Conservation (phyloP, 2,113 vertebrate genomes). For the Chrysochloris asiatica region DNA sequence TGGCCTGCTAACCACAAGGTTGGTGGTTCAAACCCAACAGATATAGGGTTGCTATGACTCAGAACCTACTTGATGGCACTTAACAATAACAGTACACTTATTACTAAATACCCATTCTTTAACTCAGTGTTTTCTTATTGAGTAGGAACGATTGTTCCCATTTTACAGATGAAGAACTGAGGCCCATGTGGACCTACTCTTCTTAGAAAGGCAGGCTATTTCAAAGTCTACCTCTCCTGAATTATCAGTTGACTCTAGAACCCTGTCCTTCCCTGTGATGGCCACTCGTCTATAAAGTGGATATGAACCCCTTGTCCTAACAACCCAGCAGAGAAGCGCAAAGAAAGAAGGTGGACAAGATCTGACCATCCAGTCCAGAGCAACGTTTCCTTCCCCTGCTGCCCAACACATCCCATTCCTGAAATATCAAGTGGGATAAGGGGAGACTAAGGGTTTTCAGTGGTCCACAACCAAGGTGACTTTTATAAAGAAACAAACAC, state of each 20-base stretch:
- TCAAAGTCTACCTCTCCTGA: too few species aligned
- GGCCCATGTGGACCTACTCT: rapidly evolving
- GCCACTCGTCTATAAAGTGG: too few species aligned
- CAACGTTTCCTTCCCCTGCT: background rate
- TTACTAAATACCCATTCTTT: background rate
- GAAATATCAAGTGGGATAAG: background rate
- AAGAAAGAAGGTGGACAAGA: rapidly evolving
- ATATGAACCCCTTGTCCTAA: background rate
- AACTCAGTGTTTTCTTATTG: background rate
- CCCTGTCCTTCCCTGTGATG: background rate
- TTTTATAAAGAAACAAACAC: background rate
- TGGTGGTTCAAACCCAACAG: too few species aligned
- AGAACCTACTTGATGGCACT: too few species aligned
- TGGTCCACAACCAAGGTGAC: background rate
- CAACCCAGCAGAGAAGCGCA: too few species aligned
- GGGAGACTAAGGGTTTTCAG: background rate
- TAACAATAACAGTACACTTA: too few species aligned
- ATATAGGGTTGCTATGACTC: too few species aligned
- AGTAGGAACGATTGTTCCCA: background rate
- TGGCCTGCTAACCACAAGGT: too few species aligned
- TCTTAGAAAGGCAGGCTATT: background rate
- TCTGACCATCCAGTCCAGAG: rapidly evolving
- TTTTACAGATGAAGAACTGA: background rate
- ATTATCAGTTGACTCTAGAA: background rate
- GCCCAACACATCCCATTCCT: rapidly evolving